Evolutionary conservation across 2,888 invertebrate species (phyloP), one percentile per base, ranked within the genome.

Genomic region (Odontothrips loti): DNA sequence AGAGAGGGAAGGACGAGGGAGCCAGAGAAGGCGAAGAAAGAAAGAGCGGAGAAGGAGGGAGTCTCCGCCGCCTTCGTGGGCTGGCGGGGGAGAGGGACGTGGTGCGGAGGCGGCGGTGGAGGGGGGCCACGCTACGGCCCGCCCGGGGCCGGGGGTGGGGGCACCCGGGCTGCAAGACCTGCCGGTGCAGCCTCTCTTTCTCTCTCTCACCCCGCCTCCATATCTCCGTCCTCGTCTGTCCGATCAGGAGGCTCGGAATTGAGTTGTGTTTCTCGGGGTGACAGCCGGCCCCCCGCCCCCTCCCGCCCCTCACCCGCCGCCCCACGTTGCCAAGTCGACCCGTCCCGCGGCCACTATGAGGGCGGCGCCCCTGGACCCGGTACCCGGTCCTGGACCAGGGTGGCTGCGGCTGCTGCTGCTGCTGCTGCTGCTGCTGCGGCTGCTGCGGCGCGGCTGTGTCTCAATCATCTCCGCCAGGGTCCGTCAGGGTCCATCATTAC

Each of bases 401-500:
- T 43, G 34, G 34, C 34, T 43, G 34, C 34, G 34, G 34, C 34
- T 2, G 34, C 34, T 2, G 34, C 34, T 2, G 34, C 34, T 2
- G 34, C 34, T 2, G 34, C 34, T 43, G 34, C 84, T 94, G 90
- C 84, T n/a, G 34, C 34, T 43, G 34, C 34, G 34, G 34, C 34
- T 2, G 34, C 34, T 2, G 34, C 34, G 34, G 34, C 34, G 34
- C 34, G 2, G 34, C 84, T 94, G 90, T 84, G 91, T 93, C 88
- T 95, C 34, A 43, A 43, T 43, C 34, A 43, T 43, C 34, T 43
- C 34, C 34, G 34, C 3, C 34, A 6, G 34, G 34, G n/a, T n/a
- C n/a, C n/a, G n/a, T n/a, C n/a, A n/a, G n/a, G n/a, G n/a, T n/a
- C 6, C 34, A 6, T 43, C 34, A 43, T 43, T 43, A 43, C 34